A percentile compares a stretch with the other conserved stretches of the same genome.
These are phyloP conservation scores for Zaprionus bogoriensis DNA, from an alignment of 2,888 invertebrate species.

Conservation along the genomic window DNA sequence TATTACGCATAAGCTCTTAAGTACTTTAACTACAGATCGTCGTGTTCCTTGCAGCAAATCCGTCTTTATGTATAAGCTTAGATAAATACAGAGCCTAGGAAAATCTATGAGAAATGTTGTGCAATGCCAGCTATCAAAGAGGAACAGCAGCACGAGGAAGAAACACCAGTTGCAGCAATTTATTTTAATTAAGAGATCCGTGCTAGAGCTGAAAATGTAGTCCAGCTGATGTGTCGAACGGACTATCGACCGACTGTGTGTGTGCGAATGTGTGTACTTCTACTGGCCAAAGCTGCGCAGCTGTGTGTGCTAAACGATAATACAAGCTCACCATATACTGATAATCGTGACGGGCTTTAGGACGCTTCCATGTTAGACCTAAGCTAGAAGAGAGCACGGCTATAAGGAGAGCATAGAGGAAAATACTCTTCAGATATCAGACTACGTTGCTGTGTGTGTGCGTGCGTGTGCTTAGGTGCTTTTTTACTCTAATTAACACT, in stretches of 20 bases:
- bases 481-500: constrained; percentile 60
- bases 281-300: constrained; percentile 36
- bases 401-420: neutral
- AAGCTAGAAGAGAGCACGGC: too few species aligned
- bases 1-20: constrained; percentile 44
- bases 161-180: constrained; percentile 8
- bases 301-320: constrained; percentile 17
- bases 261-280: constrained; percentile 24
- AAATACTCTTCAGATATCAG: neutral
- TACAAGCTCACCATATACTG: neutral
- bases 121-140: constrained; percentile 19
- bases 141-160: neutral
- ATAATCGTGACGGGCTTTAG: constrained; percentile 20
- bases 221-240: constrained; percentile 16
- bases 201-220: constrained; percentile 54
- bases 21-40: constrained; percentile 54
- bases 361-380: constrained; percentile 40
- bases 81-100: constrained; percentile 41
- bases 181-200: constrained; percentile 12
- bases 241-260: constrained; percentile 9
- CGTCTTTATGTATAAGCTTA: constrained; percentile 74
- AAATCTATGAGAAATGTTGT: constrained; percentile 22
- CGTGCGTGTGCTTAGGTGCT: constrained; percentile 52
- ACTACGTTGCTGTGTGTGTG: constrained; percentile 27
- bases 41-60: constrained; percentile 80